Evolutionary conservation across 92 coral and sea anemone genomes (phyloP).

Genomic region (Porites divaricata): DNA sequence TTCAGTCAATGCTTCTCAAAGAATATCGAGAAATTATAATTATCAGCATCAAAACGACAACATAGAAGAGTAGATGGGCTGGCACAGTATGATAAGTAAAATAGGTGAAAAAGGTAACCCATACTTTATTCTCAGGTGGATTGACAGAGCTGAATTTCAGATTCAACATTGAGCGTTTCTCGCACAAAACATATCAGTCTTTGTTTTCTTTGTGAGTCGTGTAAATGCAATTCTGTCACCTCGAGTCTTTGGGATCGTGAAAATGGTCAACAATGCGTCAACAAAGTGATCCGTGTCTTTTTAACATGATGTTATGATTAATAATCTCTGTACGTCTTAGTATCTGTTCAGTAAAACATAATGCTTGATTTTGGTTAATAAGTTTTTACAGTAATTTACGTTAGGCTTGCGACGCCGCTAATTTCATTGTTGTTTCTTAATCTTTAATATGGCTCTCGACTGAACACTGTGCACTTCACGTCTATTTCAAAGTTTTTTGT

Average conservation of each 20-base stretch:
- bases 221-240: conserved; percentile 14
- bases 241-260: not conserved
- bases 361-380: not conserved
- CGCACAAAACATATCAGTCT: not conserved
- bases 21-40: not conserved
- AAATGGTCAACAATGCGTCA: conserved; percentile 10
- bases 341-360: not conserved
- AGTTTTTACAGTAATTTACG: not conserved
- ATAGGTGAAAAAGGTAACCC: not conserved
- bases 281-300: conserved; percentile 1
- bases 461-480: not conserved
- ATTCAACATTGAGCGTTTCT: conserved; percentile 20
- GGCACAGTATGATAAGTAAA: not conserved
- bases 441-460: not conserved
- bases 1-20: not conserved
- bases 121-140: conserved; percentile 12
- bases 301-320: conserved; percentile 1
- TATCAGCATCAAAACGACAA: not conserved
- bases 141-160: conserved; percentile 48
- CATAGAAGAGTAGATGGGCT: not conserved
- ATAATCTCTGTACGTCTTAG: conserved; percentile 2
- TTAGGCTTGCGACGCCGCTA: not conserved
- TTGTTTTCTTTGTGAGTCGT: conserved; percentile 2
- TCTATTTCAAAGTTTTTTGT: too few relatives aligned
- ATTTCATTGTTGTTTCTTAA: not conserved